Evolutionary conservation across 2,888 invertebrate genomes (phyloP).

Genomic region (Nomada goodeniana): DNA sequence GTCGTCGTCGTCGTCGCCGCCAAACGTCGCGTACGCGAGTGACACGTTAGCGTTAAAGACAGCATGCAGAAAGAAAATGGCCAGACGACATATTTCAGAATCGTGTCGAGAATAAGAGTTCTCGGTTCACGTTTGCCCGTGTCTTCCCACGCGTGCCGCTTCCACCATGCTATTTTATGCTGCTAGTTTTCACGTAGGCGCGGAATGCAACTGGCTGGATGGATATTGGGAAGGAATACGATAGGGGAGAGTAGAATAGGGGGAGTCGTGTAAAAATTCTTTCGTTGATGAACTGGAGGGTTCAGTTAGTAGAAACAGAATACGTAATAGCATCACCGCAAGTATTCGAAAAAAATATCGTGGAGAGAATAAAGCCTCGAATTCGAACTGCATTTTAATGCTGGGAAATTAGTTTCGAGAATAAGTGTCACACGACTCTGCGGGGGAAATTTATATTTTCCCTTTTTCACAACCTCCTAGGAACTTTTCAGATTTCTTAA

Average conservation of each 20-base stretch:
- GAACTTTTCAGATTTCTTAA: not conserved
- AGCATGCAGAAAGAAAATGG: conserved; percentile 27
- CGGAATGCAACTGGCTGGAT: conserved; percentile 9
- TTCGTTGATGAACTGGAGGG: no score
- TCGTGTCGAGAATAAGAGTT: conserved; percentile 56
- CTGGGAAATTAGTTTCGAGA: not conserved
- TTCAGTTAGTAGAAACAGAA: not conserved
- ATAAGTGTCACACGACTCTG: not conserved
- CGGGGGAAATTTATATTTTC: not conserved
- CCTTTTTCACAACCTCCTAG: no score
- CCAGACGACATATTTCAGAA: conserved; percentile 57
- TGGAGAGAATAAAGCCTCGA: no score
- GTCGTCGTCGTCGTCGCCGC: conserved; percentile 20
- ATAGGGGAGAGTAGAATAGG: not conserved
- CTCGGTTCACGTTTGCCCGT: conserved; percentile 15
- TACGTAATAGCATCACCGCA: not conserved
- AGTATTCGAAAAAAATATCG: no score
- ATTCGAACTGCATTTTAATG: no score
- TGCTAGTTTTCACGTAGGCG: conserved; percentile 16
- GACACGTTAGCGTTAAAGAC: conserved; percentile 54
- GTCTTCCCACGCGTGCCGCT: conserved; percentile 18
- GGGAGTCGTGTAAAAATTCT: not conserved
- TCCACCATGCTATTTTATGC: not conserved
- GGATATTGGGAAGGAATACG: conserved; percentile 33
- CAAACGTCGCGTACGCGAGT: conserved; percentile 28